Base-by-base conservation (phyloP, 2,113 vertebrate genomes). In the Lucifuga dentata region DNA sequence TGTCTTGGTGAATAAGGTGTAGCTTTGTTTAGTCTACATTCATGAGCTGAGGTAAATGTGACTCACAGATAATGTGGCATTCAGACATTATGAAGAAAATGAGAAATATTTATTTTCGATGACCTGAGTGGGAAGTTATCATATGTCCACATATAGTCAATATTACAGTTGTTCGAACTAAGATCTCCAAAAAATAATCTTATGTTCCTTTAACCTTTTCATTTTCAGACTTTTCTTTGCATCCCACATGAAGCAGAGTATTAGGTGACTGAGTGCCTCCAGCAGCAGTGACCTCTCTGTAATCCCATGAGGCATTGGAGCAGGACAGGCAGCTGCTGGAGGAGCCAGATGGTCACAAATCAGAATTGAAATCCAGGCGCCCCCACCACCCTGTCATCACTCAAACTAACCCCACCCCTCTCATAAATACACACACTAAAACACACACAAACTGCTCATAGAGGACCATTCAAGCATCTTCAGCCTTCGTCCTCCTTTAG, bases 281-380 rank as follows among this genome's bases (percentile, higher is more conserved):
- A 69, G 53, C 78, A 76, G 58, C 57, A 76, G 50, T 83, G 84
- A 90, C 89, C 87, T 90, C 86, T 76, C 64, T 24, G 53, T 90
- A 88, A 90, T 92, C 88, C 90, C 76, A 68, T 38, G 77, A 67
- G 86, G 77, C 81, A 86, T 48, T 24, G 61, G 68, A 73, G 80
- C 85, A 82, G 77, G 56, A 53, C 73, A 71, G 64, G 80, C 81
- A 86, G 88, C 85, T 83, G 85, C 85, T 80, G 66, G 43, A 82
- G 73, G 59, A 73, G 89, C 80, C 90, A 91, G 90, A 91, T 90
- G 89, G 88, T 86, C 72, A 12, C 84, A 84, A 85, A 91, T 87
- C 85, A 73, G 73, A 86, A 84, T 81, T 76, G 29, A 89, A 90
- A 88, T 85, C 72, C 68, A 40, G 40, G 50, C n/a, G 52, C 80